Evolutionary conservation across 2,113 vertebrate genomes (phyloP), one percentile per base, ranked within the genome.

Genomic region (Callospermophilus lateralis): DNA sequence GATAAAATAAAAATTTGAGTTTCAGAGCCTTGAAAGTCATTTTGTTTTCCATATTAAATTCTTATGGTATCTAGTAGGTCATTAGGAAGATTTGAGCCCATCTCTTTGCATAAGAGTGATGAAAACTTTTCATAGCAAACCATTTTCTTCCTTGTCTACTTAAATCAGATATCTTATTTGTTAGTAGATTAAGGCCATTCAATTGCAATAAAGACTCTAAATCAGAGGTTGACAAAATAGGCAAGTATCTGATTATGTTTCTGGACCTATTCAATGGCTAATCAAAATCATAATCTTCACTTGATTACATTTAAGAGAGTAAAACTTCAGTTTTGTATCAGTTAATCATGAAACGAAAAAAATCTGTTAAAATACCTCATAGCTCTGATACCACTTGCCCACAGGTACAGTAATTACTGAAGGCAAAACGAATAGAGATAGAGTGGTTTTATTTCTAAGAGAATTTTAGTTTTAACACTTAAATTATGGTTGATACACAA

Each of bases 211-310:
- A 98, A 98, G 91, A 93, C 92, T 98, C 72, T 63, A n/a, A 95
- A 97, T 97, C 97, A 97, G 90, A 98, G 97, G 97, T 97, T 98
- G 98, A 98, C 96, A 98, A 97, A 98, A 97, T 98, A 98, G 98
- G 97, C 98, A 98, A 97, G 67, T 91, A 98, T 84, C 94, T 99
- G 98, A 99, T 99, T 98, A 99, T 98, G 93, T 98, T 98, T 98
- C 95, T 96, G 98, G 98, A 98, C 98, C 94, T 98, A 98, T 98
- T 98, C 98, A 99, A 99, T 98, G 97, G 97, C 97, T 99, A 99
- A 99, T 98, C 98, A 99, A 98, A 99, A 98, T 97, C 92, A 88
- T 98, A 98, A 98, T 99, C 97, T 98, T 98, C 96, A 97, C 98
- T 98, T 99, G 98, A 99, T 99, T 99, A 98, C 98, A 95, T 96